Base-by-base conservation (phyloP, 2,888 invertebrate species). In the Cataglyphis altisquamis region DNA sequence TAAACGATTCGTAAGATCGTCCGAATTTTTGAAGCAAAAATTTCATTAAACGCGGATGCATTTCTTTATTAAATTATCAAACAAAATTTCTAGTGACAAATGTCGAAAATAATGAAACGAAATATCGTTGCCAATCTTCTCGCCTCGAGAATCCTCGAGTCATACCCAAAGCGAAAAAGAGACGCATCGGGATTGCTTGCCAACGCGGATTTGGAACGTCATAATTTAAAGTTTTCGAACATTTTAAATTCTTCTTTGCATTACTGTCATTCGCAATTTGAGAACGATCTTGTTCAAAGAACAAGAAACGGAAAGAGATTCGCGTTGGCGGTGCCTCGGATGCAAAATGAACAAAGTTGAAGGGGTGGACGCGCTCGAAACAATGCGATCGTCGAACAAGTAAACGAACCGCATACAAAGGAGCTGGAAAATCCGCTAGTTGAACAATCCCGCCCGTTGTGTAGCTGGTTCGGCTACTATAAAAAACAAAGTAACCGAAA, bases 341-440 rank as follows among this genome's bases (percentile, higher is more conserved):
- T 78, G 72, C 72, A 41, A 84, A 78, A 77, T 32, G 83, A 83
- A 55, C 83, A 87, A 87, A 84, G 90, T 90, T 91, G 90, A 90
- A 91, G 91, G 90, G 90, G 90, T 90, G 90, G 90, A 90, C 91
- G 90, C 90, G 86, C 86, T 73, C 84, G 84, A 52, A 45, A 36
- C 72, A 68, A 80, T 36, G 72, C 70, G 60, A 62, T 77, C 62
- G 75, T 48, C n/a, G 74, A 62, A 73, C 70, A 68, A 57, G 57
- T 41, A 64, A 57, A 70, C 84, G 83, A 72, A 32, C 48, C 41
- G 48, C 52, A 62, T n/a, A 55, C 29, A 52, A 60, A 75, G 45
- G 77, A 52, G 72, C 55, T 70, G 70, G 29, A 48, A 9, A 84
- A 63, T 36, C 63, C 68, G 41, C 18, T 29, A 81, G 63, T 72